Percentiles rank a stretch among this genome's conserved stretches.
Evolutionary conservation across 2,113 vertebrate species (phyloP).

Genomic region (Nothobranchius kuhntae): DNA sequence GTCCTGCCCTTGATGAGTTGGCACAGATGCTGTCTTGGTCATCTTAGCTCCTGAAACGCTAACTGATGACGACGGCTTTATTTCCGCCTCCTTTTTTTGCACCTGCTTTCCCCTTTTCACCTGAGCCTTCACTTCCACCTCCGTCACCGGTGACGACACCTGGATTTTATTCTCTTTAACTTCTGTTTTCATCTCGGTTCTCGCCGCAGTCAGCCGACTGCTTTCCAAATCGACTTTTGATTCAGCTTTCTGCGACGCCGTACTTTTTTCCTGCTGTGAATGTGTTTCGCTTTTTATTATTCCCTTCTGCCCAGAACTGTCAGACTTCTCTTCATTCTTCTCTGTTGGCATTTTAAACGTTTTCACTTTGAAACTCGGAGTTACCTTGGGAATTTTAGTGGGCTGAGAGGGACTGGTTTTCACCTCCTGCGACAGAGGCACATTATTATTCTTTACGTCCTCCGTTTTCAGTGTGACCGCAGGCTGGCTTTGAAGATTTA

Average conservation of each 20-base stretch:
- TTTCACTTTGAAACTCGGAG: constrained; percentile 83
- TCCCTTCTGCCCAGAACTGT: constrained; percentile 39
- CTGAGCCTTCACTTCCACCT: constrained; percentile 48
- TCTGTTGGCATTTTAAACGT: constrained; percentile 75
- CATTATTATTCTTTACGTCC: constrained; percentile 68
- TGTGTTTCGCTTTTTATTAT: constrained; percentile 44
- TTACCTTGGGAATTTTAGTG: constrained; percentile 76
- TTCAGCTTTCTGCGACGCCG: constrained; percentile 42
- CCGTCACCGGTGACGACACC: constrained; percentile 26
- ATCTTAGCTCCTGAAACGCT: constrained; percentile 63
- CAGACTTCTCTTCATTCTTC: constrained; percentile 66
- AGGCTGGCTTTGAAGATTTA: constrained; percentile 63
- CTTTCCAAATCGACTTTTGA: constrained; percentile 49
- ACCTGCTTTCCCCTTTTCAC: constrained; percentile 56
- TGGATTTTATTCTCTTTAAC: constrained; percentile 50
- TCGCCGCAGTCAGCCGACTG: constrained; percentile 43
- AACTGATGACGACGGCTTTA: constrained; percentile 59
- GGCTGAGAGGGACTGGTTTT: constrained; percentile 55
- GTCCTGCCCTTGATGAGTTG: constrained; percentile 56
- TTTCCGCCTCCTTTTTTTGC: constrained; percentile 50
- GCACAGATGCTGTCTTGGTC: constrained; percentile 43
- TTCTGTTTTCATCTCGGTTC: constrained; percentile 48
- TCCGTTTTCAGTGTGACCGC: constrained; percentile 61
- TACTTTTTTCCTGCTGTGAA: constrained; percentile 37
- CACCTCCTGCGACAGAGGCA: constrained; percentile 58